Evolutionary conservation across 1,140 invertebrate species (phyloP).

Genomic region (Heliconius congener): DNA sequence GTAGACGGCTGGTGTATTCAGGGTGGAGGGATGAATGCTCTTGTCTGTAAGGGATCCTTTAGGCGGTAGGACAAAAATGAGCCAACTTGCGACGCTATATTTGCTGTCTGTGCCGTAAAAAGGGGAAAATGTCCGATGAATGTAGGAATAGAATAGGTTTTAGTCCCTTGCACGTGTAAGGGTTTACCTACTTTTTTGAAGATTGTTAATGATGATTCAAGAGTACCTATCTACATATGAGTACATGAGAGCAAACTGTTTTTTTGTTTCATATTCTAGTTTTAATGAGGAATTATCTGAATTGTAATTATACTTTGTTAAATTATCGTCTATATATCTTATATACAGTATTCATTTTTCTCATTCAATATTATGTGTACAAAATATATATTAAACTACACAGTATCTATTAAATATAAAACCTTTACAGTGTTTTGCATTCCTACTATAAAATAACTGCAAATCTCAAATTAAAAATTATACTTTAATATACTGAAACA

Average conservation of each 20-base stretch:
- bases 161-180: constrained; percentile 13
- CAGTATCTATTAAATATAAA: no score
- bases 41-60: constrained; percentile 56
- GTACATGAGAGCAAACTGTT: not conserved
- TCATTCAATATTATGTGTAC: no score
- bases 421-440: no score
- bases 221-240: not conserved
- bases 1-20: constrained; percentile 54
- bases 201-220: not conserved
- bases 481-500: no score
- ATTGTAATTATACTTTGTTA: no score
- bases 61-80: constrained; percentile 50
- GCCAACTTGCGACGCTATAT: constrained; percentile 39
- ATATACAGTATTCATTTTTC: no score
- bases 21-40: constrained; percentile 53
- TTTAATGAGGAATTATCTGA: not conserved
- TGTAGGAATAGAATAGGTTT: constrained; percentile 23
- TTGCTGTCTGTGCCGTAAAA: constrained; percentile 36
- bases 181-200: constrained; percentile 20
- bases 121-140: constrained; percentile 32
- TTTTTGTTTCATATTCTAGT: not conserved
- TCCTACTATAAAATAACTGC: no score
- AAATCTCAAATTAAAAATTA: no score
- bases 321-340: no score
- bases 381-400: no score